phyloP scores from a whole-genome alignment of 2,888 invertebrate species.

The Drosophila cracens region DNA sequence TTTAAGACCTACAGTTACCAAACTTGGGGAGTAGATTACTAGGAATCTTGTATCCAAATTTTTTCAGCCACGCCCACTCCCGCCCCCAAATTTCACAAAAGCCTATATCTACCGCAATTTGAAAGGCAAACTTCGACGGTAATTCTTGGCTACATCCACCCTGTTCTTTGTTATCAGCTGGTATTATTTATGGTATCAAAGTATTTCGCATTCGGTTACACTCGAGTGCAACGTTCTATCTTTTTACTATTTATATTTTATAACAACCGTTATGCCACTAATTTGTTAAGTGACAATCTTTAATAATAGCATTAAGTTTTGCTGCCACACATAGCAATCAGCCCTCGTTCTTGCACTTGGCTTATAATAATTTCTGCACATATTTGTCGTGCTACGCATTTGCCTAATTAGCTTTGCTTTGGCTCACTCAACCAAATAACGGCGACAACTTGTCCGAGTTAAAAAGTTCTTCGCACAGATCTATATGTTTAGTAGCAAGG shows the following conservation, averaged over 20 bases:
- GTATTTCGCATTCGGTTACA: background rate
- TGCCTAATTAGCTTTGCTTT: slow-evolving; percentile 42
- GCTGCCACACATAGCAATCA: slow-evolving; percentile 11
- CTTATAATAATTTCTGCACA: slow-evolving; percentile 23
- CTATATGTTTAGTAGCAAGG: slow-evolving; percentile 14
- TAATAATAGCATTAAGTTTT: slow-evolving; percentile 18
- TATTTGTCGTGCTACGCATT: slow-evolving; percentile 31
- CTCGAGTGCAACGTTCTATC: background rate
- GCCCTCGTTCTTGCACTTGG: slow-evolving; percentile 16
- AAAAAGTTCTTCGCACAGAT: slow-evolving; percentile 26
- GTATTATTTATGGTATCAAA: background rate
- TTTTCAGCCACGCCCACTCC: background rate
- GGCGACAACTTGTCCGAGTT: slow-evolving; percentile 63
- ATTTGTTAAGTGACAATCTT: background rate
- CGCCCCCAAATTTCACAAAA: background rate
- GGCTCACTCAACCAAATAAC: slow-evolving; percentile 31
- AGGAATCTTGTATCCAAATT: background rate
- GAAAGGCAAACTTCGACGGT: background rate
- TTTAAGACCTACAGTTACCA: background rate
- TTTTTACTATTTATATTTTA: background rate
- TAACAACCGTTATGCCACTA: background rate
- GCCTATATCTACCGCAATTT: background rate
- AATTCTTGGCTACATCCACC: background rate
- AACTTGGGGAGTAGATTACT: background rate
- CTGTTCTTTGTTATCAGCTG: background rate